Evolutionary conservation across 2,797 vertebrate genomes (phyloP), one percentile per base, ranked within the genome.

Genomic region (Diplodus sargus): DNA sequence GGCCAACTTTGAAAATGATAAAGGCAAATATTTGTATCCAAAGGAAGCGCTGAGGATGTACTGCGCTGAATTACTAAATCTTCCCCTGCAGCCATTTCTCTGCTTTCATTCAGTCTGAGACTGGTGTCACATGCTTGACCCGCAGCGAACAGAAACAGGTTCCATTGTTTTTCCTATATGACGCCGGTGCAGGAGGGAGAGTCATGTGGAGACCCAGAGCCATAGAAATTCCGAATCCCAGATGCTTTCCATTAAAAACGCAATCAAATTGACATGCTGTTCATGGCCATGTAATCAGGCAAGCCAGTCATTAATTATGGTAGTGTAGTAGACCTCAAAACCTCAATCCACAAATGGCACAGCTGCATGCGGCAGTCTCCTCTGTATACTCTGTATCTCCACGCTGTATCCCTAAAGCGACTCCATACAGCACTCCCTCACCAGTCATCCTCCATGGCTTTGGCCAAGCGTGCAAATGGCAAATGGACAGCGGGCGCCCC

Each of bases 401-500:
- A 15, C 48, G 60, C 78, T 48, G 60, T 83, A 74, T 86, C 89
- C 84, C 88, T 87, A 78, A 76, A 89, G 80, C 42, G 25, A 66
- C 83, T 84, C 84, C 76, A 70, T 70, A 58, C 74, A 73, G 76
- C 74, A 61, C 77, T 90, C 90, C 87, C 86, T 85, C 87, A 83
- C 70, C 89, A 77, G 84, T 89, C 86, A 49, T 91, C 90, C 87
- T 92, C 88, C 89, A 76, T 84, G 84, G 86, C 87, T 91, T 90
- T 93, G 92, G 85, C 90, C 93, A 93, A 92, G 92, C 93, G 92
- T 95, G 93, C 89, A 94, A 94, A 93, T 93, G 90, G 93, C 91
- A 94, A 95, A 93, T 91, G 91, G 93, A 90, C 93, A 91, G 85
- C 82, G 82, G 82, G 74, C 70, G 49, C 79, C 89, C 90, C 83